Percentiles rank a stretch among this genome's conserved stretches.
These are phyloP conservation scores for Hipposideros larvatus DNA, from an alignment of 2,797 vertebrate genomes.

Conservation along the genomic window DNA sequence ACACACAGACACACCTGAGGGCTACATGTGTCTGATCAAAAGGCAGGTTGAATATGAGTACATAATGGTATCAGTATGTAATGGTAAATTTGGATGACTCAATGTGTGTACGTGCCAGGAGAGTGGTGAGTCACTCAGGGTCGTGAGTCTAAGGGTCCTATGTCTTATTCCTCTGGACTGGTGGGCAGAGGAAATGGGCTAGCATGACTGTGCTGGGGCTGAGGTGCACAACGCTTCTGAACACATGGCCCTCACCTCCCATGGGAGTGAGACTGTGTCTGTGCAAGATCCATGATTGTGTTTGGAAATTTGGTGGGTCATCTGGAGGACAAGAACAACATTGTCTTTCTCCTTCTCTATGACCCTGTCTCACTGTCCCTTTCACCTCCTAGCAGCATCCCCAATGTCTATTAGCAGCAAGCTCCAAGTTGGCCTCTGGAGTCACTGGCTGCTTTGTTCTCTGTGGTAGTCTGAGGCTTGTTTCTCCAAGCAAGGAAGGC, in stretches of 20 bases:
- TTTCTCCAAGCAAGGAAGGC: background rate
- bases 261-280: background rate
- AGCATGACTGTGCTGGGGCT: background rate
- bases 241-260: background rate
- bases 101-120: background rate
- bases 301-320: conserved; percentile 17
- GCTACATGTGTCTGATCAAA: background rate
- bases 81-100: background rate
- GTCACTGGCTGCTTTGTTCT: background rate
- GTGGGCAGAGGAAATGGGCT: background rate
- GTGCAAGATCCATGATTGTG: background rate
- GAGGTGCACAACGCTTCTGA: background rate
- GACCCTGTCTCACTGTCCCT: background rate
- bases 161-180: background rate
- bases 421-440: background rate
- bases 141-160: background rate
- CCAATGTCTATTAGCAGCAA: background rate
- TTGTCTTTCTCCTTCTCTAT: background rate
- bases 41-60: background rate
- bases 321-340: background rate
- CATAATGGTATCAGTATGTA: background rate
- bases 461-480: background rate
- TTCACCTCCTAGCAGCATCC: background rate
- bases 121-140: background rate
- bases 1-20: background rate